phyloP scores from a whole-genome alignment of 2,797 vertebrate species.

The Xerus rutilus region DNA sequence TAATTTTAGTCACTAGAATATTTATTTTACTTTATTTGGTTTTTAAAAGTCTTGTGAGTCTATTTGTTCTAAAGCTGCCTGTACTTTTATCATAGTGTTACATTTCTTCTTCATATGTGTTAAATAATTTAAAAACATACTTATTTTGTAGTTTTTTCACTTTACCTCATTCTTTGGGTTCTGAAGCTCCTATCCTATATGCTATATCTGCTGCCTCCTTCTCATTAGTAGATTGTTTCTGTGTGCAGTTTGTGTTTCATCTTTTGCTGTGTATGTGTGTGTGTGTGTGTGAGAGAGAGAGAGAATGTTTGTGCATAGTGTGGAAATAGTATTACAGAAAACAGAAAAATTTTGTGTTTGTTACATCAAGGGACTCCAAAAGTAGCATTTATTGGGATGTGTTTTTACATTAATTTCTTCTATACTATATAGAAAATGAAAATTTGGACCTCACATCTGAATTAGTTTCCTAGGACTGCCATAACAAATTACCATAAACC shows the following conservation, averaged over 20 bases:
- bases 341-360: not conserved
- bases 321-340: not conserved
- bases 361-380: not conserved
- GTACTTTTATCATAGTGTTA: not conserved
- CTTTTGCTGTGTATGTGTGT: not conserved
- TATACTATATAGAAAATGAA: constrained; percentile 27
- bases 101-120: constrained; percentile 1
- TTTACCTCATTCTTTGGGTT: not conserved
- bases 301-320: not conserved
- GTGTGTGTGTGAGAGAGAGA: not conserved
- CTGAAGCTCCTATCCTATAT: not conserved
- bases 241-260: not conserved
- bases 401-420: not conserved
- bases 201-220: not conserved
- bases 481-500: not conserved
- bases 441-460: not conserved
- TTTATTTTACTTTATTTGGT: constrained; percentile 17
- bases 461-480: not conserved
- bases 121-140: not conserved
- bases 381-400: not conserved
- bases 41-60: not conserved
- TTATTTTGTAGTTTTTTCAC: not conserved
- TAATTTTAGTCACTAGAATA: not conserved
- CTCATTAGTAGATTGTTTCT: not conserved
- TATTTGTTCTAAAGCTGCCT: not conserved